Evolutionary conservation across 2,113 vertebrate genomes (phyloP).

Genomic region (Leptocoma aspasia): DNA sequence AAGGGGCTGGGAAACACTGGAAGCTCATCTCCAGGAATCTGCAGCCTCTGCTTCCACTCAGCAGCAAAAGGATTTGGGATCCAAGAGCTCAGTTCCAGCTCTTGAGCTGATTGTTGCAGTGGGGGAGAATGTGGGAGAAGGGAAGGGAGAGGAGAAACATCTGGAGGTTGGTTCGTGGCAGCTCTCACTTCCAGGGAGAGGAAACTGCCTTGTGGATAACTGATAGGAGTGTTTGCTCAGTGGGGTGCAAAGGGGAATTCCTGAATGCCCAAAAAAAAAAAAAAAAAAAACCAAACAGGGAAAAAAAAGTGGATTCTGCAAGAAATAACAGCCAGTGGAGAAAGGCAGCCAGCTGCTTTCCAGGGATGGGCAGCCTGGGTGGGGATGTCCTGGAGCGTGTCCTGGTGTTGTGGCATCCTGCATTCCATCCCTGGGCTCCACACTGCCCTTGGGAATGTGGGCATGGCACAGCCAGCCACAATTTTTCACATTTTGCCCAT

Average conservation of each 20-base stretch:
- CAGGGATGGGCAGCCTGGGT: not conserved
- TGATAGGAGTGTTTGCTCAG: not conserved
- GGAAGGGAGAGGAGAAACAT: not conserved
- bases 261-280: constrained; percentile 4
- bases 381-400: not conserved
- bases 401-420: not conserved
- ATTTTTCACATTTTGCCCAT: not conserved
- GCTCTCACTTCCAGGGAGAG: not conserved
- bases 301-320: not conserved
- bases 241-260: not conserved
- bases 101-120: not conserved
- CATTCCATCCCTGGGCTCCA: not conserved
- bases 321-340: not conserved
- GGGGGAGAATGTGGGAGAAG: not conserved
- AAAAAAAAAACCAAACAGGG: not conserved
- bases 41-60: not conserved
- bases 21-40: not conserved
- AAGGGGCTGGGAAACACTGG: not conserved
- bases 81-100: not conserved
- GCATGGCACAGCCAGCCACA: not conserved
- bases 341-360: not conserved
- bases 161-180: not conserved
- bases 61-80: not conserved
- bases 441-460: accelerated
- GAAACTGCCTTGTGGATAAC: constrained; percentile 36